Evolutionary conservation across 1,140 invertebrate genomes (phyloP).

Genomic region (Eubasilissa regina): DNA sequence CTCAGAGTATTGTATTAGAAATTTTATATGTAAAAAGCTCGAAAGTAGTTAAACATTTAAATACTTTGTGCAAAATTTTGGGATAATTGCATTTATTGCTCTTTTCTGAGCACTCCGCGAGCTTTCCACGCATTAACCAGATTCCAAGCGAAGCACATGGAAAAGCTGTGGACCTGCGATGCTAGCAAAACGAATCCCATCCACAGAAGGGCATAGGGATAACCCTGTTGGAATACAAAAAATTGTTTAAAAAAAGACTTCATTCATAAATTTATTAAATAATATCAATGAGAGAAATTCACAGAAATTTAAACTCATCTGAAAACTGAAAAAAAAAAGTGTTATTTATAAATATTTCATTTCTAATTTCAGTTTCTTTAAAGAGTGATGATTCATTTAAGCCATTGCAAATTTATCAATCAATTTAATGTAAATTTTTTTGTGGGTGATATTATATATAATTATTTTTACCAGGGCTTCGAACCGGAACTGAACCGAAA

Average conservation of each 20-base stretch:
- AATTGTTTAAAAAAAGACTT: too few relatives aligned
- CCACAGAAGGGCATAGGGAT: conserved; percentile 94
- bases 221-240: conserved; percentile 74
- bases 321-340: background rate
- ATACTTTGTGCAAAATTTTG: conserved; percentile 36
- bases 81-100: conserved; percentile 62
- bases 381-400: too few relatives aligned
- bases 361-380: background rate
- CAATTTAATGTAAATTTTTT: too few relatives aligned
- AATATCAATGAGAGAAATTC: background rate
- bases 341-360: too few relatives aligned
- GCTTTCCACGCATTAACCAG: conserved; percentile 90
- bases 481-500: too few relatives aligned
- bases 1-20: too few relatives aligned
- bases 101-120: conserved; percentile 74
- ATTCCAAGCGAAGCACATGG: conserved; percentile 91
- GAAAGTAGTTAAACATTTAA: conserved; percentile 18
- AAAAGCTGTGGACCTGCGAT: conserved; percentile 92
- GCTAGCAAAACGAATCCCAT: conserved; percentile 92
- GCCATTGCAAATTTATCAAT: too few relatives aligned
- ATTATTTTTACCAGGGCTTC: too few relatives aligned
- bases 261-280: background rate
- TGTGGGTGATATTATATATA: too few relatives aligned
- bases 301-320: background rate
- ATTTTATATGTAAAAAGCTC: conserved; percentile 30